Evolutionary conservation across 1,140 invertebrate species (phyloP).

Genomic region (Glomeris maerens): DNA sequence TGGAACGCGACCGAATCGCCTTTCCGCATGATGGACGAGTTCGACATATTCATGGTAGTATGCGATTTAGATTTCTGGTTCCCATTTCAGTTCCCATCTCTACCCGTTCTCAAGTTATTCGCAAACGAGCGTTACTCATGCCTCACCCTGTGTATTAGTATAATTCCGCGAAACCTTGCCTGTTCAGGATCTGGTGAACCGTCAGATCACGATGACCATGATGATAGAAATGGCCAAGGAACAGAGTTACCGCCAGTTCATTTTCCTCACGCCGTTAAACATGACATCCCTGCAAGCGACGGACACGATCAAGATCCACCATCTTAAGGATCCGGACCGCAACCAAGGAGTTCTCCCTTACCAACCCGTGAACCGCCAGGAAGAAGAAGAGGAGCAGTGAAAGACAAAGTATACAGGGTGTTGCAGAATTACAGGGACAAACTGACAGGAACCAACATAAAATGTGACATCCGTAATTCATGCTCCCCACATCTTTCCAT

Average conservation of each 20-base stretch:
- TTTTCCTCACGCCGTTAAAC: conserved; percentile 6
- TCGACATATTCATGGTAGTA: conserved; percentile 88
- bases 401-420: no score
- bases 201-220: conserved; percentile 2
- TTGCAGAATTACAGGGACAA: no score
- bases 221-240: background rate
- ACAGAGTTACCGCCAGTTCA: background rate
- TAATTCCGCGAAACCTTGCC: no score
- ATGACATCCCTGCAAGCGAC: background rate
- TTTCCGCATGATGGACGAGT: conserved; percentile 93
- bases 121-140: background rate
- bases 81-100: background rate
- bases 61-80: background rate
- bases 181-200: conserved; percentile 8
- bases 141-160: no score
- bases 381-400: no score
- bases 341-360: background rate
- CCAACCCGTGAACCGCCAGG: background rate
- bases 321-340: conserved; percentile 4
- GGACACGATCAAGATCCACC: background rate
- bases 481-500: no score
- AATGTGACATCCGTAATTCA: no score
- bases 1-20: conserved; percentile 84
- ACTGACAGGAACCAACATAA: no score
- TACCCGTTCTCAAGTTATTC: background rate